Conservation (phyloP, 2,113 vertebrate genomes). For the Vanacampus margaritifer region DNA sequence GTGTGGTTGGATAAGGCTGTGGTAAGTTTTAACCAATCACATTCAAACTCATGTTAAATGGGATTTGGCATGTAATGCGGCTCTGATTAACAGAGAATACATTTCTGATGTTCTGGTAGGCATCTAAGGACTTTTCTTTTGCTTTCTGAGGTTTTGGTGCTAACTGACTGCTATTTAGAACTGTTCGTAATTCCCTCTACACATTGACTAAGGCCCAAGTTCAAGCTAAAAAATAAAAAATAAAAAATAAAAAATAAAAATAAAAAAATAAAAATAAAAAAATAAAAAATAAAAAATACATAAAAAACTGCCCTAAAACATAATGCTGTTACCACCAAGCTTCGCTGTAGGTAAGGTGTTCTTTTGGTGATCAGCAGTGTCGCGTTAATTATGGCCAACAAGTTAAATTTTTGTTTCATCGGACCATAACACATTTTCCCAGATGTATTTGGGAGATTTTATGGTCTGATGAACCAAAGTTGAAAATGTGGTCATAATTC, state of each 20-base stretch:
- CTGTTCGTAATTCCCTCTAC: neutral
- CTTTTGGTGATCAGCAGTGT: neutral
- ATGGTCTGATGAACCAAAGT: neutral
- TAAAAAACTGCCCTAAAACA: neutral
- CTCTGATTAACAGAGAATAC: neutral
- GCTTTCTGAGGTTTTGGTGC: neutral
- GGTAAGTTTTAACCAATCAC: neutral
- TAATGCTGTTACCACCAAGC: neutral
- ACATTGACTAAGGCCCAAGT: neutral
- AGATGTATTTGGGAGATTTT: neutral
- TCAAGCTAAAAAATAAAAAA: neutral
- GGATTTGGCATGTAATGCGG: neutral
- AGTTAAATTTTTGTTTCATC: neutral
- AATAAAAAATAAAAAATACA: no score
- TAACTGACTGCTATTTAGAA: neutral
- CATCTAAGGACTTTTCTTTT: neutral
- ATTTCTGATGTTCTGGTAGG: neutral
- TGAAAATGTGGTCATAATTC: no score
- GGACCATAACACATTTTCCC: neutral
- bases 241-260: no score
- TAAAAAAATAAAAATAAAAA: no score
- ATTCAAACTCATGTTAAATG: neutral
- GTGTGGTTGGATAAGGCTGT: neutral
- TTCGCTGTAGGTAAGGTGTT: neutral
- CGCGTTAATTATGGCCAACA: neutral